phyloP scores from a whole-genome alignment of 2,888 invertebrate genomes.

The Vandiemenella viatica region DNA sequence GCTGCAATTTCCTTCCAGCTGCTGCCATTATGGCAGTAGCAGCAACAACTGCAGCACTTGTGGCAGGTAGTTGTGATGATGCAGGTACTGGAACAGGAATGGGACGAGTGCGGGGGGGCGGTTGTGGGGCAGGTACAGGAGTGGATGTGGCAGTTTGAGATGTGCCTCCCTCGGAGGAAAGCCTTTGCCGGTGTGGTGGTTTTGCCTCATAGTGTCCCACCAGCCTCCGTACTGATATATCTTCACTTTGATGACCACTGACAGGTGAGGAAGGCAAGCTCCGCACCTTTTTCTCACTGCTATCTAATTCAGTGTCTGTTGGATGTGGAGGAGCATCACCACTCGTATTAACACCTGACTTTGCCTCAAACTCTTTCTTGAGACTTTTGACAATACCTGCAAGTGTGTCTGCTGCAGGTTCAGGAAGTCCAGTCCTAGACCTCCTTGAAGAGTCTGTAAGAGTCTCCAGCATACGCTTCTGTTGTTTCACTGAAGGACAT shows the following conservation, averaged over 20 bases:
- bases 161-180: constrained; percentile 39
- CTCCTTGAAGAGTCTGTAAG: constrained; percentile 26
- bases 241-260: constrained; percentile 42
- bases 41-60: constrained; percentile 39
- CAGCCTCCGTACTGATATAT: constrained; percentile 55
- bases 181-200: no score
- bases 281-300: constrained; percentile 25
- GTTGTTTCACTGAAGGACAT: constrained; percentile 37
- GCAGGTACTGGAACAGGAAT: no score
- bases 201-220: constrained; percentile 66
- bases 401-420: constrained; percentile 8
- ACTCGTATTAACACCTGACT: constrained; percentile 31
- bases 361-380: constrained; percentile 79
- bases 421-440: constrained; percentile 14
- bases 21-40: constrained; percentile 55
- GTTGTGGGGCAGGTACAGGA: no score
- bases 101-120: no score
- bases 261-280: constrained; percentile 50
- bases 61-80: not conserved
- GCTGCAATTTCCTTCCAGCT: constrained; percentile 64
- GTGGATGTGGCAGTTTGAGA: constrained; percentile 25
- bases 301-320: constrained; percentile 4
- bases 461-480: constrained; percentile 36
- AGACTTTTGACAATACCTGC: constrained; percentile 66
- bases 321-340: no score